These are phyloP conservation scores for Sycophila sp. DNA, from an alignment of 1,140 invertebrate species.

Conservation along the genomic window DNA sequence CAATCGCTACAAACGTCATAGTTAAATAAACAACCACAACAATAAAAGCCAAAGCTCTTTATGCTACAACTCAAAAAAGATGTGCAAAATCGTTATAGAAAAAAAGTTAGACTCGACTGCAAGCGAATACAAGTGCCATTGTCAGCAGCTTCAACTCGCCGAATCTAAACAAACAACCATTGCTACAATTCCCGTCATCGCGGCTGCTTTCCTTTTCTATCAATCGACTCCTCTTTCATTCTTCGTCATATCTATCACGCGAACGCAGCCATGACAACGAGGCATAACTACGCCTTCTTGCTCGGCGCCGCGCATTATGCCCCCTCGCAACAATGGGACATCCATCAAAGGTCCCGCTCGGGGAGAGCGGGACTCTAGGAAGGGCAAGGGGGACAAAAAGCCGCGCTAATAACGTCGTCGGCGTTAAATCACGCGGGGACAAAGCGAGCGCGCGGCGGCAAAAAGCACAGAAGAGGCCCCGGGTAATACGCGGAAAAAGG, in stretches of 20 bases:
- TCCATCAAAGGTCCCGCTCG: neutral
- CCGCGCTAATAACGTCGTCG: neutral
- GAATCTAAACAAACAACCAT: neutral
- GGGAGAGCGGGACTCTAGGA: too few relatives aligned
- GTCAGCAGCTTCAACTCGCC: too few relatives aligned
- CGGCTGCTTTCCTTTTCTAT: too few relatives aligned
- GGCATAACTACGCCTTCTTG: constrained; percentile 5
- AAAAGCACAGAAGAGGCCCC: neutral
- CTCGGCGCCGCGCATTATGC: neutral
- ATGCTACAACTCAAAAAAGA: too few relatives aligned
- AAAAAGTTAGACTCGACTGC: too few relatives aligned
- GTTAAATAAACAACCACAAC: too few relatives aligned
- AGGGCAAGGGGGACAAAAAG: neutral
- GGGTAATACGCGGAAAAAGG: neutral
- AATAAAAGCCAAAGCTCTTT: too few relatives aligned
- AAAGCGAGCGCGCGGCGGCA: neutral
- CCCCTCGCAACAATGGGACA: neutral
- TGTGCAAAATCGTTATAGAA: too few relatives aligned
- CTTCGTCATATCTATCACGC: neutral
- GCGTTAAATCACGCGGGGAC: neutral
- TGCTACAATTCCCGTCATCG: neutral
- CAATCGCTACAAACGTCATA: too few relatives aligned
- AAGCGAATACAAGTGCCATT: too few relatives aligned
- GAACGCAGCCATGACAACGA: neutral
- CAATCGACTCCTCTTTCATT: neutral